A percentile compares a stretch with the other conserved stretches of the same genome.
Evolutionary conservation across 2,888 invertebrate genomes (phyloP).

Genomic region (Synanthedon myopaeformis): DNA sequence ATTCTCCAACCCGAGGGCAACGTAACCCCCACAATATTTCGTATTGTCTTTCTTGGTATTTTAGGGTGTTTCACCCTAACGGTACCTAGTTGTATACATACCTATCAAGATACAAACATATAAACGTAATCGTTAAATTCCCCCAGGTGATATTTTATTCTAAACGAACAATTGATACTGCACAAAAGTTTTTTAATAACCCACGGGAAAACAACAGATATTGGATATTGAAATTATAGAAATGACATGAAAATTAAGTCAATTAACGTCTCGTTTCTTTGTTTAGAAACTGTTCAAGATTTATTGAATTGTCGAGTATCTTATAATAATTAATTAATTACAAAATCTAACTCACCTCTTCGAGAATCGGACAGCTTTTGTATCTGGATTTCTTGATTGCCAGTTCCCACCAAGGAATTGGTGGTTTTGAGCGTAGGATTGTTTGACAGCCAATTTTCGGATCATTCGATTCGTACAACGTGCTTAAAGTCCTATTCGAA

Average conservation of each 20-base stretch:
- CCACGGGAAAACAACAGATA: too few relatives aligned
- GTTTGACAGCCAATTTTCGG: slow-evolving; percentile 78
- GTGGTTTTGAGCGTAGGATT: slow-evolving; percentile 74
- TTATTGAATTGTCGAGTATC: background rate
- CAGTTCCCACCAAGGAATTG: slow-evolving; percentile 90
- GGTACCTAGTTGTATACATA: too few relatives aligned
- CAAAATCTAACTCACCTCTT: slow-evolving; percentile 60
- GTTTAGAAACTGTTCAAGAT: background rate
- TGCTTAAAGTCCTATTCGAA: slow-evolving; percentile 50
- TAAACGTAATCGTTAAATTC: too few relatives aligned
- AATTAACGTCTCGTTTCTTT: background rate
- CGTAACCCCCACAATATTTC: too few relatives aligned
- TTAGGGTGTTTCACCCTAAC: too few relatives aligned
- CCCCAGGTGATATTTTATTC: too few relatives aligned
- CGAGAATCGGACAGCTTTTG: slow-evolving; percentile 84
- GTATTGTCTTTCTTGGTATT: too few relatives aligned
- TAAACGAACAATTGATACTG: too few relatives aligned
- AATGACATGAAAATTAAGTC: background rate
- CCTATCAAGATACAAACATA: too few relatives aligned
- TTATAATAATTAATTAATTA: too few relatives aligned
- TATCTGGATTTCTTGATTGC: slow-evolving; percentile 84
- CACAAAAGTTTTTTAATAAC: background rate
- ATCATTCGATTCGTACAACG: slow-evolving; percentile 69
- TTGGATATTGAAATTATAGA: background rate
- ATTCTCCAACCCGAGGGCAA: too few relatives aligned